Conservation (phyloP, 2,797 vertebrate species). For the Cephalopachus bancanus region DNA sequence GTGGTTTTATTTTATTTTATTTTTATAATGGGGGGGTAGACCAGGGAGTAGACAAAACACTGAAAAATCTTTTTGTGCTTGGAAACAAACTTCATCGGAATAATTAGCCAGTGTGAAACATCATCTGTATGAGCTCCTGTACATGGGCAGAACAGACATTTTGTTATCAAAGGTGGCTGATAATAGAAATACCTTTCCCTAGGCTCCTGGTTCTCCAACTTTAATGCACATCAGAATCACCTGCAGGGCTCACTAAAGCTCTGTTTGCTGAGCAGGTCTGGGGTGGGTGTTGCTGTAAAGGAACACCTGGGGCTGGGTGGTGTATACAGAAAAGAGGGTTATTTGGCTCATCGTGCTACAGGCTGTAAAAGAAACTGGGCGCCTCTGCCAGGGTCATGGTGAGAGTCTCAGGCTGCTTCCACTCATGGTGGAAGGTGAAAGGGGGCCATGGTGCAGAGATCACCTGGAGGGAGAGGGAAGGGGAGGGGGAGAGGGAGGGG, state of each 20-base stretch:
- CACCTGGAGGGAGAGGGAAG: background rate
- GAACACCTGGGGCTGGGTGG: background rate
- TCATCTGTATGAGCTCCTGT: background rate
- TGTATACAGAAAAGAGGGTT: background rate
- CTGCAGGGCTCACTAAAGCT: background rate
- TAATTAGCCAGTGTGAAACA: background rate
- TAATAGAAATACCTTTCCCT: background rate
- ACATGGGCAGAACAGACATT: background rate
- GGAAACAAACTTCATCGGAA: background rate
- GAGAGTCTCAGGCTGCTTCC: background rate
- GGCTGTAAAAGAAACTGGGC: background rate
- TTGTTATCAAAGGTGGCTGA: background rate
- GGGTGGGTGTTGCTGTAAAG: background rate
- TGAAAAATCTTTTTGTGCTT: background rate
- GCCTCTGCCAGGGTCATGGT: background rate
- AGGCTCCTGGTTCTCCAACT: background rate
- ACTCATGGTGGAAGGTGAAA: background rate
- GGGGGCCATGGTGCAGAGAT: background rate
- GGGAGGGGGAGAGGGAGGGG: too few species aligned
- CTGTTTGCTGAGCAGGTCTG: background rate
- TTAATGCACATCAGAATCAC: background rate
- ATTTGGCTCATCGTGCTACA: background rate
- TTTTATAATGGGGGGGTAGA: background rate
- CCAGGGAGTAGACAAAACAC: background rate
- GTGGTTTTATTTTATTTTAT: background rate